Evolutionary conservation across 1,140 invertebrate species (phyloP).

Genomic region (Drosophila lacertosa): DNA sequence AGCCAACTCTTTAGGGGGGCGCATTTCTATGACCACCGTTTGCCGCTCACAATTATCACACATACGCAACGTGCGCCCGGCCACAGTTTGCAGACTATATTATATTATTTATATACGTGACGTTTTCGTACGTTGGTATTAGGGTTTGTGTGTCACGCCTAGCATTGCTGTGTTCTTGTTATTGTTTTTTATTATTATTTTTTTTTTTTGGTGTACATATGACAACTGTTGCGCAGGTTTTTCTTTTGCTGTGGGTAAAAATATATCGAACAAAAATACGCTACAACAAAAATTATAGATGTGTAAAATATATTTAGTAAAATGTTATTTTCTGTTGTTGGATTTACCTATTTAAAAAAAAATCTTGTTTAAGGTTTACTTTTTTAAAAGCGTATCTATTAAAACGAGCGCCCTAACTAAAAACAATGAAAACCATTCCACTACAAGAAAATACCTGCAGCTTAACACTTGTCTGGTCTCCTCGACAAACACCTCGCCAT

Average conservation of each 20-base stretch:
- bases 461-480: conserved; percentile 58
- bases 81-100: not conserved
- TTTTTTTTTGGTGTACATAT: not conserved
- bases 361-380: too few relatives aligned
- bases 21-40: conserved; percentile 58
- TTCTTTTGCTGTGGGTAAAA: not conserved
- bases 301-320: too few relatives aligned
- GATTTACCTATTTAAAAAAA: too few relatives aligned
- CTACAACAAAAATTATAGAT: too few relatives aligned
- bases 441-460: conserved; percentile 8
- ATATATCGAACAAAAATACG: not conserved
- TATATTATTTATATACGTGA: not conserved
- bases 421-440: not conserved
- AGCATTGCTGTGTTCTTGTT: conserved; percentile 37
- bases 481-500: conserved; percentile 15
- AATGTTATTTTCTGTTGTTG: too few relatives aligned
- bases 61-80: conserved; percentile 61
- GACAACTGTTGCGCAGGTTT: conserved; percentile 37
- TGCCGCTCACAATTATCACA: conserved; percentile 44
- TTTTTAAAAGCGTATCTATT: conserved; percentile 1
- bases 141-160: conserved; percentile 73
- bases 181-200: too few relatives aligned
- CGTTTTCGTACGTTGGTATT: conserved; percentile 49
- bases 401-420: conserved; percentile 4
- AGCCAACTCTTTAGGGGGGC: conserved; percentile 38